Evolutionary conservation across 35 echinoderm and acorn worm genomes (phyloP).

Genomic region (Heliocidaris tuberculata): DNA sequence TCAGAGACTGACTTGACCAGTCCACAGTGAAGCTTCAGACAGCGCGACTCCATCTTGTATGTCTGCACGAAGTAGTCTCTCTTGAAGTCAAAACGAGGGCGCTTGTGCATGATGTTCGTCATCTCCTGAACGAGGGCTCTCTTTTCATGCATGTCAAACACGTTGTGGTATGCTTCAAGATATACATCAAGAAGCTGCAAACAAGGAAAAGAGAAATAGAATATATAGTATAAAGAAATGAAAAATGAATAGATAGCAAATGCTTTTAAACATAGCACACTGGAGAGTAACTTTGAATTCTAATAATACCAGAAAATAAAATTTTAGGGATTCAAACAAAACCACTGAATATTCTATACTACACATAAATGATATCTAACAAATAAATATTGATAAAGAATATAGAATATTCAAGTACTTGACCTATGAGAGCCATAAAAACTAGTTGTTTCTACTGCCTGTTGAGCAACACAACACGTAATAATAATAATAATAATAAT

Average conservation of each 20-base stretch:
- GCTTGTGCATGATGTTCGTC: slow-evolving; percentile 70
- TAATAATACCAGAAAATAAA: not conserved
- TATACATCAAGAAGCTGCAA: slow-evolving; percentile 88
- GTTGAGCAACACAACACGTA: too few species aligned
- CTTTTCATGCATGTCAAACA: slow-evolving; percentile 99
- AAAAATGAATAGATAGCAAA: not conserved
- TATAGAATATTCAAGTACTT: too few species aligned
- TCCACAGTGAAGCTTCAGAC: slow-evolving; percentile 78
- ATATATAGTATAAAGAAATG: not conserved
- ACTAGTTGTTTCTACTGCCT: too few species aligned
- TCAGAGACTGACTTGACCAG: slow-evolving; percentile 91
- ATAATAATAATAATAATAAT: too few species aligned
- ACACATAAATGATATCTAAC: not conserved
- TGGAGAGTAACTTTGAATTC: not conserved
- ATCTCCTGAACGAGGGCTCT: slow-evolving; percentile 84
- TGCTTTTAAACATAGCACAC: not conserved
- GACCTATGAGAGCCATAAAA: too few species aligned
- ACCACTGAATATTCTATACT: not conserved
- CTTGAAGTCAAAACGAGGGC: slow-evolving; percentile 87
- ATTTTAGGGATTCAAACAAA: not conserved
- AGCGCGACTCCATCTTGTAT: slow-evolving; percentile 75
- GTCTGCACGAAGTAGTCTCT: slow-evolving; percentile 83
- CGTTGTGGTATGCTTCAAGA: slow-evolving; percentile 95
- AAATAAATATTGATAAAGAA: too few species aligned
- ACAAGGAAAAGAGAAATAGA: not conserved